phyloP scores from a whole-genome alignment of 2,797 vertebrate genomes.

The Eleutherodactylus coqui region DNA sequence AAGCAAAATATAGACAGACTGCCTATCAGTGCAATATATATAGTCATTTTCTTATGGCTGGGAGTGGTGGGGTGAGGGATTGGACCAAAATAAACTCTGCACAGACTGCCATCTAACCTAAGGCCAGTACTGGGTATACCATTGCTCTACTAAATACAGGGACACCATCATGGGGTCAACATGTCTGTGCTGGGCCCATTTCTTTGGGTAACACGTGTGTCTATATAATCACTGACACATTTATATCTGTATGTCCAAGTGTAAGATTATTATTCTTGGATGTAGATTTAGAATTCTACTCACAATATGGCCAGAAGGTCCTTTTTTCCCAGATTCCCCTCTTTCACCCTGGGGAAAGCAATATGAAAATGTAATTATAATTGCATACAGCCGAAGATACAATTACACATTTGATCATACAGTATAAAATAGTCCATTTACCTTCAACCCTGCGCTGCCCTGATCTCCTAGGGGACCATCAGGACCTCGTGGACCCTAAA shows the following conservation, averaged over 20 bases:
- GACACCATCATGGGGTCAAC: too few relatives aligned
- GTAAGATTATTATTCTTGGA: background rate
- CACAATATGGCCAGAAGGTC: conserved; percentile 85
- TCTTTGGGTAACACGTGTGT: too few relatives aligned
- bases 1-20: too few relatives aligned
- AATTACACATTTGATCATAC: background rate
- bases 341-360: conserved; percentile 86
- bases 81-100: too few relatives aligned
- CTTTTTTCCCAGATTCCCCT: conserved; percentile 84
- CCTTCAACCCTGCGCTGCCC: conserved; percentile 88
- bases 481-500: conserved; percentile 87
- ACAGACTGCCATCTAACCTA: too few relatives aligned
- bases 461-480: conserved; percentile 88
- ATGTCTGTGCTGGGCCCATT: too few relatives aligned
- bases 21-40: too few relatives aligned
- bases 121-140: too few relatives aligned
- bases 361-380: conserved; percentile 6
- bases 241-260: background rate
- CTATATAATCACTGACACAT: background rate
- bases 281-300: conserved; percentile 70
- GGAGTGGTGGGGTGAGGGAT: too few relatives aligned
- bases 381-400: background rate
- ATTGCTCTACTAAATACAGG: too few relatives aligned
- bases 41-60: too few relatives aligned
- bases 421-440: conserved; percentile 68